A percentile compares a stretch with the other conserved stretches of the same genome.
These are phyloP conservation scores for Andinoacara biseriatus DNA, from an alignment of 2,113 vertebrate genomes.

Conservation along the genomic window DNA sequence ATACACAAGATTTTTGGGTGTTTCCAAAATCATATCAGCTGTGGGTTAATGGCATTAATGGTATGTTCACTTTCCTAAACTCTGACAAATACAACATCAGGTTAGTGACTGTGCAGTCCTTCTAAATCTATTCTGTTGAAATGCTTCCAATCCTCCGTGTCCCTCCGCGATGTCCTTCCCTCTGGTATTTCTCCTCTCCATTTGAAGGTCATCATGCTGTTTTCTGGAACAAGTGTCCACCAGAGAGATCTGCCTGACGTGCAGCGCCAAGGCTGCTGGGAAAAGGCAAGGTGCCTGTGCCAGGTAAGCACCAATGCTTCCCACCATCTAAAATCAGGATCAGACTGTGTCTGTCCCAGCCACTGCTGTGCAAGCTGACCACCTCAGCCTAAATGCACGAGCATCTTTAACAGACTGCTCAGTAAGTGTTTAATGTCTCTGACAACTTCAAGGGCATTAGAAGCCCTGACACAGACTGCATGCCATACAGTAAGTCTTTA, in stretches of 20 bases:
- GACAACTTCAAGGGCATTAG: constrained; percentile 64
- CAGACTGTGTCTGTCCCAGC: not conserved
- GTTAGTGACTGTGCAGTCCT: not conserved
- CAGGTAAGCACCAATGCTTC: constrained; percentile 40
- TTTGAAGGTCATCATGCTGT: constrained; percentile 46
- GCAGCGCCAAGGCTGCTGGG: constrained; percentile 14
- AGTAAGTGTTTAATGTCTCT: constrained; percentile 67
- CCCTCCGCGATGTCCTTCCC: not conserved
- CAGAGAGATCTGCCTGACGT: not conserved
- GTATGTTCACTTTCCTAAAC: not conserved
- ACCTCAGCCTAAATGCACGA: constrained; percentile 27
- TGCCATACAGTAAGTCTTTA: constrained; percentile 33
- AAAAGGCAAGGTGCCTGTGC: constrained; percentile 10
- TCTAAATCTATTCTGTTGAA: not conserved
- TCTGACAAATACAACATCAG: not conserved
- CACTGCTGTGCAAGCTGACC: constrained; percentile 21
- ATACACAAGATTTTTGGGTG: not conserved
- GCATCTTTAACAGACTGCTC: constrained; percentile 62
- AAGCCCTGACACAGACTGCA: constrained; percentile 47
- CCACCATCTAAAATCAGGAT: constrained; percentile 15
- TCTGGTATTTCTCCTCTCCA: constrained; percentile 2
- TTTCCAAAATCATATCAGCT: not conserved
- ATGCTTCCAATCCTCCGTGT: not conserved
- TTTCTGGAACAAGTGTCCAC: constrained; percentile 20
- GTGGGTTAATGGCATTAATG: not conserved